These are phyloP conservation scores for Cydia fagiglandana DNA, from an alignment of 1,140 invertebrate genomes.

Conservation along the genomic window DNA sequence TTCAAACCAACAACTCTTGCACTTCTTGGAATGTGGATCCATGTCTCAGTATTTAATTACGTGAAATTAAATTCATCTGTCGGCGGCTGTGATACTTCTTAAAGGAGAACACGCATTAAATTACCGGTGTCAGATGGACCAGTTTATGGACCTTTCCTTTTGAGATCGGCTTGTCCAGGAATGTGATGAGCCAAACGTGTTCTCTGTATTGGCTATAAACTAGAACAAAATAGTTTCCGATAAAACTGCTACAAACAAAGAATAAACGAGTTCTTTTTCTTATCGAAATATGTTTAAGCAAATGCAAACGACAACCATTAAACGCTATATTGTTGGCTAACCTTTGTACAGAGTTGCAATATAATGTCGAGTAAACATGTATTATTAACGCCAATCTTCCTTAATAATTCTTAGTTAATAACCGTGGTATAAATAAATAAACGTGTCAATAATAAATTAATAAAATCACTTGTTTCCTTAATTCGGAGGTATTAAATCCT, in stretches of 20 bases:
- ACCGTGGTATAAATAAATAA: not conserved
- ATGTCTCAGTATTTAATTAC: constrained; percentile 4
- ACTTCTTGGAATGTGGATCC: not conserved
- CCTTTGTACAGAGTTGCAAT: not conserved
- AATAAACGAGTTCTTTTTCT: not conserved
- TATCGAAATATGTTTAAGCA: not conserved
- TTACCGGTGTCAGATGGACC: constrained; percentile 19
- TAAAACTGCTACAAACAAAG: too few species aligned
- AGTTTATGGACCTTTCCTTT: constrained; percentile 28
- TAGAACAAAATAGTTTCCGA: too few species aligned
- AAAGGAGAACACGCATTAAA: constrained; percentile 11
- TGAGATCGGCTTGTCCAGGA: constrained; percentile 3
- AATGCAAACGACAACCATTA: constrained; percentile 2
- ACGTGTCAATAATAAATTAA: not conserved
- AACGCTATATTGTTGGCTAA: not conserved
- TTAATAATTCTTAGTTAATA: not conserved
- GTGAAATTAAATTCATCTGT: not conserved
- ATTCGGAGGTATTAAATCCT: too few species aligned
- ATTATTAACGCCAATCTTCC: not conserved
- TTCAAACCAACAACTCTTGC: not conserved
- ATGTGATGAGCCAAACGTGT: constrained; percentile 16
- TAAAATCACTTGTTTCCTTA: too few species aligned
- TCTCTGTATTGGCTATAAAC: not conserved
- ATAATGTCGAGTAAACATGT: not conserved
- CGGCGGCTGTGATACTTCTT: constrained; percentile 6